These are phyloP conservation scores for Oncorhynchus gorbuscha DNA, from an alignment of 2,113 vertebrate species.

Conservation along the genomic window DNA sequence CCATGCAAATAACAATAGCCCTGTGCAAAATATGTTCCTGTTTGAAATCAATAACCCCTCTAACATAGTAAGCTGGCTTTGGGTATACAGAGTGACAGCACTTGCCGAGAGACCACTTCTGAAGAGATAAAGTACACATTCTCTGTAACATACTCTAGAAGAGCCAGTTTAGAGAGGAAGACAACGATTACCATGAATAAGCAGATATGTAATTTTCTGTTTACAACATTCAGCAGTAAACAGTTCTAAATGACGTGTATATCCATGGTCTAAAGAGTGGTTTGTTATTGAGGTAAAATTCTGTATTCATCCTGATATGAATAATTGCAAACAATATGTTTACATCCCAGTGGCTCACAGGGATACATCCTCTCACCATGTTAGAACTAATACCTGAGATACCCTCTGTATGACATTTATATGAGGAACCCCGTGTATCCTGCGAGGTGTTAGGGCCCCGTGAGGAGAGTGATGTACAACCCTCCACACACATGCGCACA, in stretches of 20 bases:
- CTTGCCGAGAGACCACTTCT: not conserved
- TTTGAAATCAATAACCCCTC: not conserved
- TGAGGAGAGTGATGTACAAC: slow-evolving; percentile 37
- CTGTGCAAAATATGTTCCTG: not conserved
- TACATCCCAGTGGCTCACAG: slow-evolving; percentile 49
- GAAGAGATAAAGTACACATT: not conserved
- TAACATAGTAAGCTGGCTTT: not conserved
- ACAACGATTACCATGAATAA: not conserved
- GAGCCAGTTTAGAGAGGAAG: not conserved
- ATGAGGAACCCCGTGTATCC: slow-evolving; percentile 52
- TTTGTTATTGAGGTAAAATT: slow-evolving; percentile 3
- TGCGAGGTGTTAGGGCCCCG: slow-evolving; percentile 28
- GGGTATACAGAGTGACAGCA: not conserved
- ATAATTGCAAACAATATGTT: slow-evolving; percentile 70
- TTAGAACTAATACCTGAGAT: slow-evolving; percentile 63
- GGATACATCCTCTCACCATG: slow-evolving; percentile 51
- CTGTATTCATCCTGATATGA: slow-evolving; percentile 49
- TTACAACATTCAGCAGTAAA: not conserved
- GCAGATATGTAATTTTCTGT: not conserved
- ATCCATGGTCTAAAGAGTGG: not conserved
- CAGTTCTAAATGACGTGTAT: not conserved
- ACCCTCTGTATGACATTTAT: slow-evolving; percentile 67
- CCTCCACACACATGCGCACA: slow-evolving; percentile 10
- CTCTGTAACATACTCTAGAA: not conserved
- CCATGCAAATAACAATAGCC: slow-evolving; percentile 9